Evolutionary conservation across 2,888 invertebrate species (phyloP), one percentile per base, ranked within the genome.

Genomic region (Epsilonema sp.): DNA sequence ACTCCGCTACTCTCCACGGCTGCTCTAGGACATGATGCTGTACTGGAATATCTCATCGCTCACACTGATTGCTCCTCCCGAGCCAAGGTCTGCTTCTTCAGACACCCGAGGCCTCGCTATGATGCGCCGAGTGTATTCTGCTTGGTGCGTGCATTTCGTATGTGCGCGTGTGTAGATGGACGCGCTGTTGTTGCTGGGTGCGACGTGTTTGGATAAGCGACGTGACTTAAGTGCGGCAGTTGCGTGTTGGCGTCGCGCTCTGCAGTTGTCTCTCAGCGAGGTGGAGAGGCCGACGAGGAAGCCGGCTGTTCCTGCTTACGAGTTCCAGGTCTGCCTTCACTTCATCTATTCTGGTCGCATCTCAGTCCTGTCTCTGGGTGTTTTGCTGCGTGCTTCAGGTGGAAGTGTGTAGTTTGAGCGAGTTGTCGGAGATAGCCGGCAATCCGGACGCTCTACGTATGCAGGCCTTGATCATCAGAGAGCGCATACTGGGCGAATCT

Each of bases 391-490:
- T 89, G 64, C 80, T 77, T 65, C 79, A 80, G 1, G 74, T 75
- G 44, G 92, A 94, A 69, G 82, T 86, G 16, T 75, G 75, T 54
- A 78, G 79, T 55, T 70, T 77, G 42, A 79, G 79, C 46, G 78
- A 81, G 50, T 67, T 92, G 40, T 82, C 85, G 54, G 84, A 84
- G 54, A 69, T 92, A 42, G 77, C 85, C 47, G 79, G 82, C 5
- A 89, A 92, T 69, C 87, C 89, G 0, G 92, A 94, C 65, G 84
- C 82, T 55, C 86, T 92, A 82, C 73, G 89, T 59, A 90, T 92
- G 87, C 92, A 71, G 69, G 79, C 85, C 61, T 71, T 90, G 56
- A 70, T 90, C 31, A 82, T 89, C 55, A 79, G 82, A 54, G 82
- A 83, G 69, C 74, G 89, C 58, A 80, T 89, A 59, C 73, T 90